Base-by-base conservation (phyloP, 2,113 vertebrate species). In the Engraulis encrasicolus region DNA sequence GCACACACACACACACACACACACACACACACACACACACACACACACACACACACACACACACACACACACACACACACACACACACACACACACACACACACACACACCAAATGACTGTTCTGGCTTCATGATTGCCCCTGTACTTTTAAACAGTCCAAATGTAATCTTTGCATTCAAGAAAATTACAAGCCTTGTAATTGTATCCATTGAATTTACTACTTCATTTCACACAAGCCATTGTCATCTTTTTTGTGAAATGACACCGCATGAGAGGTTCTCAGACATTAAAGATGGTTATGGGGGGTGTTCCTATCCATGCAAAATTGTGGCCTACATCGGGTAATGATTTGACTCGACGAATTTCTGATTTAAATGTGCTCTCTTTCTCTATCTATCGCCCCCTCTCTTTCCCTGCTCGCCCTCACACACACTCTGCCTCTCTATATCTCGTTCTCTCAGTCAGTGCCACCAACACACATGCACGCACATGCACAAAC, bases 171-270 rank as follows among this genome's bases (percentile, higher is more conserved):
- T 66, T 66, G 58, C 58, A 31, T 74, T 74, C 27, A 17, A 15
- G 66, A 27, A 74, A 74, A 74, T 74, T 34, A 74, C 66, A 74
- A 74, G 66, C 31, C 66, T 34, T 34, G 66, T 74, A 74, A 74
- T 74, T 74, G 66, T 36, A 34, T 34, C 66, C 31, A 34, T 74
- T 74, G 66, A 74, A 31, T 34, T 74, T 17, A 34, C 11, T 74
- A 34, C 66, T 74, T 34, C 27, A 74, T 66, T 66, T 66, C 58
- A 66, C 58, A 66, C 54, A 23, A 58, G 54, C 18, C 19, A 58
- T 58, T 66, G 23, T 66, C 58, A 66, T 66, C 58, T 23, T 66
- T 23, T 66, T 66, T 66, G 58, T 66, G 6, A 66, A 31, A 66
- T 66, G 11, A 31, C 7, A 31, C 15, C 34, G 66, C 27, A 31